Evolutionary conservation across 30 jellyfish, hydroid and myxozoan genomes (phyloP).

Genomic region (Chironex yamaguchii): DNA sequence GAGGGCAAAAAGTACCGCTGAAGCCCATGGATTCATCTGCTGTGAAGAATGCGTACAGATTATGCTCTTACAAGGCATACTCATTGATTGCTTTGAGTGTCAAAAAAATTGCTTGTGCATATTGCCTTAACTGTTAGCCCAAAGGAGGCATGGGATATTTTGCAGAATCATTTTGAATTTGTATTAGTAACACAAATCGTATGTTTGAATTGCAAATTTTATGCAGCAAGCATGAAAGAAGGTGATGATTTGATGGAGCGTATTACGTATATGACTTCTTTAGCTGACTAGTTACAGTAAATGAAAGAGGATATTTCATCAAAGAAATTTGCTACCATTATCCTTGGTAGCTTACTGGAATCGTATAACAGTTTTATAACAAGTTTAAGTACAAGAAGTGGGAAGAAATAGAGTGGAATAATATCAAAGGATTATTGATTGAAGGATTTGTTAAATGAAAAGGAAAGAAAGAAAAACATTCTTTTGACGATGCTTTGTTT

Average conservation of each 20-base stretch:
- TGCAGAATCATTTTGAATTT: neutral
- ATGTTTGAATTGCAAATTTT: neutral
- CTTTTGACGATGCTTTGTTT: constrained; percentile 57
- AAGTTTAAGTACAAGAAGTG: constrained; percentile 49
- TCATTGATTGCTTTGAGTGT: constrained; percentile 56
- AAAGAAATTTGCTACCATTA: constrained; percentile 12
- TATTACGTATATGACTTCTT: constrained; percentile 8
- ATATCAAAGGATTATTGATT: constrained; percentile 47
- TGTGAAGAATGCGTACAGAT: constrained; percentile 29
- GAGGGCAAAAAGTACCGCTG: constrained; percentile 45
- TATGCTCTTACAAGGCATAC: constrained; percentile 59
- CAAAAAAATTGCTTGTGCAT: constrained; percentile 55
- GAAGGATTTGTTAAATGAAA: constrained; percentile 57
- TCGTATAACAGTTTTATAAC: constrained; percentile 30
- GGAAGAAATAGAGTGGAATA: constrained; percentile 46
- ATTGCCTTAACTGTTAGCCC: constrained; percentile 27
- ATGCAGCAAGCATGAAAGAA: constrained; percentile 29
- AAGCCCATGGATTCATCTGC: constrained; percentile 14
- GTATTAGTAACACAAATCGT: constrained; percentile 4
- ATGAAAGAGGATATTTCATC: neutral
- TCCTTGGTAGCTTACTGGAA: constrained; percentile 19
- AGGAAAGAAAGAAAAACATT: constrained; percentile 49
- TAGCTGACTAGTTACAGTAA: constrained; percentile 6
- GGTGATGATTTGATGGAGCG: constrained; percentile 25
- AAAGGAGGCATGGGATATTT: neutral